Conservation (phyloP, 2,113 vertebrate genomes). For the Phylloscopus trochilus region DNA sequence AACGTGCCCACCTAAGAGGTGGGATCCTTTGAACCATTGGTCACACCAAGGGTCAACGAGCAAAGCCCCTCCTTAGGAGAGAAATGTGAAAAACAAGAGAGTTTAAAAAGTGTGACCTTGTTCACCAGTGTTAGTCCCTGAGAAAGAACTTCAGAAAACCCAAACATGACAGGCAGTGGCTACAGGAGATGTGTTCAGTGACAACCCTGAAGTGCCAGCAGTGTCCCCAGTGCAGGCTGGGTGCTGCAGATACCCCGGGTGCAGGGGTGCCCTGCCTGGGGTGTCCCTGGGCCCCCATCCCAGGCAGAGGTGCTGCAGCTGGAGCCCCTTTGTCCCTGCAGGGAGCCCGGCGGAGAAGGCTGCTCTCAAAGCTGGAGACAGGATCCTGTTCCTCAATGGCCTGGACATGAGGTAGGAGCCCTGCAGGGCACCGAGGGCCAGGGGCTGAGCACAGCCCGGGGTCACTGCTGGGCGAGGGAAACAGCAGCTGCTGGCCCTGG, state of each 20-base stretch:
- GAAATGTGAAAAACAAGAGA: too few species aligned
- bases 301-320: not conserved
- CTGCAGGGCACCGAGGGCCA: not conserved
- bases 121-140: too few species aligned
- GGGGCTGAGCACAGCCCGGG: accelerated
- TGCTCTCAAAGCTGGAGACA: constrained; percentile 89
- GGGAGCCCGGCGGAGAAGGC: constrained; percentile 95
- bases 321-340: constrained; percentile 26
- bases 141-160: too few species aligned
- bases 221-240: not conserved
- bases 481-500: accelerated
- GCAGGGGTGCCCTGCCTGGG: not conserved
- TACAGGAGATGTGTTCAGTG: accelerated
- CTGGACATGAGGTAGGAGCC: constrained; percentile 95
- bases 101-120: too few species aligned
- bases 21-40: too few species aligned
- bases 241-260: not conserved
- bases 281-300: not conserved
- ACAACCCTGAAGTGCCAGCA: not conserved
- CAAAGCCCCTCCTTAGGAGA: too few species aligned
- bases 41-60: too few species aligned
- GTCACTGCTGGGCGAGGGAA: not conserved
- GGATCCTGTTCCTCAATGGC: constrained; percentile 95
- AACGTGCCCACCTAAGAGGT: too few species aligned
- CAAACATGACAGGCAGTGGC: too few species aligned